phyloP scores from a whole-genome alignment of 2,113 vertebrate genomes.

The Mustela lutreola region DNA sequence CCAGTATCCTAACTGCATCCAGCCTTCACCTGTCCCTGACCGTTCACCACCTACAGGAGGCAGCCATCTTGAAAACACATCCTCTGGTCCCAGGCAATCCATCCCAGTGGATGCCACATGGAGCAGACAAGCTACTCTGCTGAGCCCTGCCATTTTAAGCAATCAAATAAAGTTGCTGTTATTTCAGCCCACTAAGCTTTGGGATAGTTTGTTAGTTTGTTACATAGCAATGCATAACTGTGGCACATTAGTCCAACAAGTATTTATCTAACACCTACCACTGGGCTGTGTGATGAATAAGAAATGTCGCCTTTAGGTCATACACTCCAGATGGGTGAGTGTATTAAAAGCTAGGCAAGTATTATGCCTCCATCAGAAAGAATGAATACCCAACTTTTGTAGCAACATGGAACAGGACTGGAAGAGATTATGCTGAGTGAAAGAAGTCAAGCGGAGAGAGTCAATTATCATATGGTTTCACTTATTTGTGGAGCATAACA shows the following conservation, averaged over 20 bases:
- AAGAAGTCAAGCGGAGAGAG: too few species aligned
- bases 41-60: too few species aligned
- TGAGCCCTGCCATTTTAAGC: background rate
- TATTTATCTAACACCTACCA: background rate
- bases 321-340: background rate
- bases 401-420: too few species aligned
- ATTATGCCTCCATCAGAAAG: too few species aligned
- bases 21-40: background rate
- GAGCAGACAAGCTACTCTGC: background rate
- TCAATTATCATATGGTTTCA: too few species aligned
- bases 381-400: too few species aligned
- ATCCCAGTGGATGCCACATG: background rate
- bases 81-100: background rate
- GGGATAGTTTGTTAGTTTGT: background rate
- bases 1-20: background rate
- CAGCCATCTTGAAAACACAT: background rate
- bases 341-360: background rate
- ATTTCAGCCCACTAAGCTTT: background rate
- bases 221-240: conserved; percentile 24
- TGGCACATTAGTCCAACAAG: background rate
- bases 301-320: background rate
- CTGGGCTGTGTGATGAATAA: background rate
- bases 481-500: too few species aligned
- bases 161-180: background rate
- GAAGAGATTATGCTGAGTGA: too few species aligned